Conservation (phyloP, 2,113 vertebrate genomes). For the Anas platyrhynchos region DNA sequence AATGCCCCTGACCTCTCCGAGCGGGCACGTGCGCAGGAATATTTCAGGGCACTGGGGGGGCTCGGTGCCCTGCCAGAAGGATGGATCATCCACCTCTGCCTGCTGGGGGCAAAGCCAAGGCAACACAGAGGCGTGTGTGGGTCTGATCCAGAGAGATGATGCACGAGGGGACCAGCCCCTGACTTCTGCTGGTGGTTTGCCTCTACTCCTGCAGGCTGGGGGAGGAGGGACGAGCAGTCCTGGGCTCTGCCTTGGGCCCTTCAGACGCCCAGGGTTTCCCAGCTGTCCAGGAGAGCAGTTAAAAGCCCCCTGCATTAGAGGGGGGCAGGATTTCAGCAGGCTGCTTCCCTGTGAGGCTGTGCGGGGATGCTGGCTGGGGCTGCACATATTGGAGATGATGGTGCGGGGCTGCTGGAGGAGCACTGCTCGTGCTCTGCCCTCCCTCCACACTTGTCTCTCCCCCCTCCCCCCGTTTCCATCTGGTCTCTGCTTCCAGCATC, state of each 20-base stretch:
- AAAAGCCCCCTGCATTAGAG: too few species aligned
- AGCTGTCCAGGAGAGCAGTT: too few species aligned
- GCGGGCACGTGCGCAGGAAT: not conserved
- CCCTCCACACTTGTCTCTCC: not conserved
- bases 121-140: accelerated
- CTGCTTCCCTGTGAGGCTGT: too few species aligned
- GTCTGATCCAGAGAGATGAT: not conserved
- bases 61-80: not conserved
- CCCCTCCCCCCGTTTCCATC: not conserved
- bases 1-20: not conserved
- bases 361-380: too few species aligned
- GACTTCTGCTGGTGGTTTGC: not conserved
- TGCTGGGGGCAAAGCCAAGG: not conserved
- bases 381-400: not conserved
- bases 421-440: not conserved
- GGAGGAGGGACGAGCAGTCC: not conserved
- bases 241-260: not conserved
- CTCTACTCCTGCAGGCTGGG: accelerated
- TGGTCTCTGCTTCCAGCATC: not conserved
- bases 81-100: not conserved
- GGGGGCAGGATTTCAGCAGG: too few species aligned
- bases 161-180: accelerated
- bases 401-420: not conserved
- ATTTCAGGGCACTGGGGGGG: not conserved
- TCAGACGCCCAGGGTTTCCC: not conserved